Evolutionary conservation across 2,888 invertebrate genomes (phyloP).

Genomic region (Heliconius charithonia): DNA sequence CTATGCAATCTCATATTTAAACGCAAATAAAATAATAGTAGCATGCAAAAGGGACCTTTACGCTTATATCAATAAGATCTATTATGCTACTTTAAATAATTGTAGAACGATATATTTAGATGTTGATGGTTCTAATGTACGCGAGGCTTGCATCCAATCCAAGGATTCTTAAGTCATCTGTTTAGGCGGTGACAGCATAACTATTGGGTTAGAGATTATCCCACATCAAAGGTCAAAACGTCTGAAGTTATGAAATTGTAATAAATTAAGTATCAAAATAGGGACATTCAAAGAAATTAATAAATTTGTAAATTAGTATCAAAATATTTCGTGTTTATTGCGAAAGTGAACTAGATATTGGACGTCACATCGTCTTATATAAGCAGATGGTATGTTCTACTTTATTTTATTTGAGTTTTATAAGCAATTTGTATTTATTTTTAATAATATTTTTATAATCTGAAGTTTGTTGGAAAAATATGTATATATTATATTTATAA

Average conservation of each 20-base stretch:
- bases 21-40: conserved; percentile 45
- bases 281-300: not conserved
- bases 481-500: not conserved
- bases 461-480: not conserved
- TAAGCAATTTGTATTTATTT: not conserved
- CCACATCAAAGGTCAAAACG: conserved; percentile 30
- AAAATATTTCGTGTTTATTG: not conserved
- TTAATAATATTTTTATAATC: not conserved
- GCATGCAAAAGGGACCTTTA: conserved; percentile 42
- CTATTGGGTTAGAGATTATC: conserved; percentile 46
- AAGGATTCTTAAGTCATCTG: conserved; percentile 71
- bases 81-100: not conserved
- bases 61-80: not conserved
- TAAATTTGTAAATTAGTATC: not conserved
- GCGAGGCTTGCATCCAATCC: conserved; percentile 70
- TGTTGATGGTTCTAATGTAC: conserved; percentile 62
- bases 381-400: not conserved
- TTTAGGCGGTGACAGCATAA: conserved; percentile 54
- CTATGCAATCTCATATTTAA: conserved; percentile 65
- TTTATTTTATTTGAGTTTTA: not conserved
- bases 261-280: conserved; percentile 6
- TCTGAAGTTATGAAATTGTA: conserved; percentile 4
- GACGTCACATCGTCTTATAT: not conserved
- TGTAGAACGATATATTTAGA: not conserved
- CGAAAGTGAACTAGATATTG: not conserved